Evolutionary conservation across 2,797 vertebrate genomes (phyloP).

Genomic region (Channa striata): DNA sequence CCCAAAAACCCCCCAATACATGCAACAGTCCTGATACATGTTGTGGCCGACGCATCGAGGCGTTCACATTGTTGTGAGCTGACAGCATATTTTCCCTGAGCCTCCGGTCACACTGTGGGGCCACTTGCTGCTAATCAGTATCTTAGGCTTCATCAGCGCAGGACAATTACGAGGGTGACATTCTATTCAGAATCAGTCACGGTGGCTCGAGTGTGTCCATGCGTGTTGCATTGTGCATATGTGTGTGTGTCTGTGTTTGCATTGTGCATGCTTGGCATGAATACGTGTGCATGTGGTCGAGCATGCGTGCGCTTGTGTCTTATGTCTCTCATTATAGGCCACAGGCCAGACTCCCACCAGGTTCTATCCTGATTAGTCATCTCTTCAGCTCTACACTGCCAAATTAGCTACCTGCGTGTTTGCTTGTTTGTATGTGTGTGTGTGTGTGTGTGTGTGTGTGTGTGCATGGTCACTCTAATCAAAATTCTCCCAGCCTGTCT

Average conservation of each 20-base stretch:
- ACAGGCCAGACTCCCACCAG: conserved; percentile 64
- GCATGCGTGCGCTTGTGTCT: conserved; percentile 37
- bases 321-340: conserved; percentile 62
- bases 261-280: background rate
- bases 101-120: conserved; percentile 49
- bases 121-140: conserved; percentile 62
- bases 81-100: conserved; percentile 63
- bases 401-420: conserved; percentile 63
- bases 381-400: conserved; percentile 50
- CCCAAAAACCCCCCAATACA: conserved; percentile 42
- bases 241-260: conserved; percentile 27
- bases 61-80: conserved; percentile 42
- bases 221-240: background rate
- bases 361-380: conserved; percentile 69
- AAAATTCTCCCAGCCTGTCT: conserved; percentile 63
- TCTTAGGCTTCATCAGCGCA: conserved; percentile 43
- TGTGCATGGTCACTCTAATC: conserved; percentile 66
- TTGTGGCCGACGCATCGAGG: conserved; percentile 53
- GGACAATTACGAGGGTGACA: conserved; percentile 44
- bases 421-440: conserved; percentile 22
- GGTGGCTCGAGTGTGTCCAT: conserved; percentile 18
- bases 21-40: conserved; percentile 59
- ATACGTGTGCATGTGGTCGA: conserved; percentile 4
- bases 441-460: conserved; percentile 24
- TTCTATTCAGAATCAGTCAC: conserved; percentile 18